A percentile compares a stretch with the other conserved stretches of the same genome.
Evolutionary conservation across 2,113 vertebrate species (phyloP).

Genomic region (Platichthys stellatus): DNA sequence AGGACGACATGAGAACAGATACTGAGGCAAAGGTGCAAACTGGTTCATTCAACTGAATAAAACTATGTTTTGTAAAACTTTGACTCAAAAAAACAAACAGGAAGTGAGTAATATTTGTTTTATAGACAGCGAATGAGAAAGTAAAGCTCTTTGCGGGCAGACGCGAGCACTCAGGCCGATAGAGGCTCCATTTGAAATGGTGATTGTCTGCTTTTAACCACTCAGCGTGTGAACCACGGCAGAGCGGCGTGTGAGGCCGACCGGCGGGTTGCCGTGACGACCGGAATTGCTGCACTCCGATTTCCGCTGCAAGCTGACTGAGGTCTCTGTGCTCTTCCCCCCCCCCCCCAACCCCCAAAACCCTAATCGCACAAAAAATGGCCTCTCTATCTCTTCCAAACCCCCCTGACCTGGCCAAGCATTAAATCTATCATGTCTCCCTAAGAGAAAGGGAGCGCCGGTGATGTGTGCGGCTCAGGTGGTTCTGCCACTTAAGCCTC

Average conservation of each 20-base stretch:
- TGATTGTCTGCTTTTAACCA: slow-evolving; percentile 54
- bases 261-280: slow-evolving; percentile 73
- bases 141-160: slow-evolving; percentile 24
- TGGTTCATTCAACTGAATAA: neutral
- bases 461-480: slow-evolving; percentile 49
- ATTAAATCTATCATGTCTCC: slow-evolving; percentile 1
- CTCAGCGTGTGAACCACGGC: slow-evolving; percentile 20
- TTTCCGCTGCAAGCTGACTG: slow-evolving; percentile 68
- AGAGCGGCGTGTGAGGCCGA: slow-evolving; percentile 30
- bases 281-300: slow-evolving; percentile 69
- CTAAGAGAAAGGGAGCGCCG: slow-evolving; percentile 9
- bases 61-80: neutral
- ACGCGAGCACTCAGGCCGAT: neutral
- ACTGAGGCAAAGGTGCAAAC: slow-evolving; percentile 17
- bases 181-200: slow-evolving; percentile 46
- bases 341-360: too few relatives aligned
- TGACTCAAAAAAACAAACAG: neutral
- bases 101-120: slow-evolving; percentile 32
- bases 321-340: slow-evolving; percentile 67
- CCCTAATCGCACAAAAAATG: slow-evolving; percentile 32
- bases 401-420: slow-evolving; percentile 18
- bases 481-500: slow-evolving; percentile 51
- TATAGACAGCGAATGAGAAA: slow-evolving; percentile 16
- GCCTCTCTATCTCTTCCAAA: slow-evolving; percentile 26
- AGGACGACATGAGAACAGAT: slow-evolving; percentile 29